These are phyloP conservation scores for Agriotes lineatus DNA, from an alignment of 2,888 invertebrate species.

Conservation along the genomic window DNA sequence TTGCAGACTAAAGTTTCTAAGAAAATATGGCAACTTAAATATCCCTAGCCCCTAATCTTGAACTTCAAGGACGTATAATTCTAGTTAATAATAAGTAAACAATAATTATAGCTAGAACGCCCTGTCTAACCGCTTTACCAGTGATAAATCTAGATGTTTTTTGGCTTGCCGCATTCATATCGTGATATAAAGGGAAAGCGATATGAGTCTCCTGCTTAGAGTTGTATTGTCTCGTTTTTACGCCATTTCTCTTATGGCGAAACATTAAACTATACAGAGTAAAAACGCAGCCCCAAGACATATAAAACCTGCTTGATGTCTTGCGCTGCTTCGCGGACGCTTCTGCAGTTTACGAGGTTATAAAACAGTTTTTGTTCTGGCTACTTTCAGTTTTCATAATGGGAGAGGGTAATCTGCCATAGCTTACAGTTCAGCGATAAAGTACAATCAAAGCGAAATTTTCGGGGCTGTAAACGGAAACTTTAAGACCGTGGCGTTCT, in stretches of 20 bases:
- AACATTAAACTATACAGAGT: slow-evolving; percentile 15
- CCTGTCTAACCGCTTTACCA: too few species aligned
- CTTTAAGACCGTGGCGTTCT: neutral
- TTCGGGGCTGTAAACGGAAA: neutral
- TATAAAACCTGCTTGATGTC: slow-evolving; percentile 20
- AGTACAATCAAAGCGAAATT: slow-evolving; percentile 14
- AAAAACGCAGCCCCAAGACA: slow-evolving; percentile 7
- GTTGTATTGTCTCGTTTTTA: neutral
- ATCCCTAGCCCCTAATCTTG: too few species aligned
- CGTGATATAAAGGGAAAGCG: too few species aligned
- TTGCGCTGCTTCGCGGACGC: slow-evolving; percentile 14
- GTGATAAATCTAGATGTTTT: too few species aligned
- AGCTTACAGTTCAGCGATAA: slow-evolving; percentile 16
- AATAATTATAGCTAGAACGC: too few species aligned
- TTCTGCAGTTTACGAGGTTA: slow-evolving; percentile 23
- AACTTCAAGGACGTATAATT: too few species aligned
- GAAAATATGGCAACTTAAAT: too few species aligned
- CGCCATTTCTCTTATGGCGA: slow-evolving; percentile 1
- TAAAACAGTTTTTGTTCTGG: slow-evolving; percentile 21
- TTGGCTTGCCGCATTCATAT: too few species aligned
- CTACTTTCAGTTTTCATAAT: slow-evolving; percentile 17
- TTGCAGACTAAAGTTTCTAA: too few species aligned
- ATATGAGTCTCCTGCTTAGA: too few species aligned
- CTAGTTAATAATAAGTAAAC: too few species aligned
- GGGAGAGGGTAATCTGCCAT: neutral